These are phyloP conservation scores for Mormyrus proboscirostris DNA, from an alignment of 2,797 vertebrate genomes.

Conservation along the genomic window DNA sequence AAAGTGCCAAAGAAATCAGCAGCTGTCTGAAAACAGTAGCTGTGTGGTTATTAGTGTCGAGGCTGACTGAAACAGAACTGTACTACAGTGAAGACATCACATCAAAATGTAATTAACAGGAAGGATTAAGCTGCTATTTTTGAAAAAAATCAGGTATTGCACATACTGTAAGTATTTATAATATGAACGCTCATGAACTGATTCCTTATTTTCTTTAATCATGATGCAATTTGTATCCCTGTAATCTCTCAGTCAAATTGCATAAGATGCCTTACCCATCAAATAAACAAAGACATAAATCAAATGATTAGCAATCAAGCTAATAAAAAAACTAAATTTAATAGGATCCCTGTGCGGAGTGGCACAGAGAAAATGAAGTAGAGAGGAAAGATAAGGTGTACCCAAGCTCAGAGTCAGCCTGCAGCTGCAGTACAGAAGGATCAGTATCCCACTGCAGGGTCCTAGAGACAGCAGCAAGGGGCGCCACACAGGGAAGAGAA, in stretches of 20 bases:
- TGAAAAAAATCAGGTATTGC: not conserved
- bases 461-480: slow-evolving; percentile 55
- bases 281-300: slow-evolving; percentile 24
- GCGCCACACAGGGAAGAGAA: slow-evolving; percentile 57
- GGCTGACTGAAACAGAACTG: not conserved
- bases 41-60: not conserved
- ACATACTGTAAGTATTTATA: not conserved
- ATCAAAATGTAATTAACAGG: not conserved
- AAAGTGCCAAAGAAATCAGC: not conserved
- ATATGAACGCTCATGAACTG: not conserved
- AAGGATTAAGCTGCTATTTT: not conserved
- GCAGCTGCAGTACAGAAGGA: slow-evolving; percentile 81
- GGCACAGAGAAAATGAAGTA: slow-evolving; percentile 14
- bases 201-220: not conserved
- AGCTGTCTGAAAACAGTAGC: not conserved
- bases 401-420: slow-evolving; percentile 80
- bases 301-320: slow-evolving; percentile 17
- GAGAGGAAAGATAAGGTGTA: slow-evolving; percentile 61
- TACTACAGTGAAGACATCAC: not conserved
- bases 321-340: slow-evolving; percentile 33
- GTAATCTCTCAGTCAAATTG: not conserved
- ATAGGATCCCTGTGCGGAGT: not conserved
- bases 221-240: not conserved
- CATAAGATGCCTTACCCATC: slow-evolving; percentile 15
- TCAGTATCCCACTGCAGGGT: slow-evolving; percentile 85